A percentile compares a stretch with the other conserved stretches of the same genome.
These are phyloP conservation scores for Mormyrops attenuatus DNA, from an alignment of 2,797 vertebrate species.

Conservation along the genomic window DNA sequence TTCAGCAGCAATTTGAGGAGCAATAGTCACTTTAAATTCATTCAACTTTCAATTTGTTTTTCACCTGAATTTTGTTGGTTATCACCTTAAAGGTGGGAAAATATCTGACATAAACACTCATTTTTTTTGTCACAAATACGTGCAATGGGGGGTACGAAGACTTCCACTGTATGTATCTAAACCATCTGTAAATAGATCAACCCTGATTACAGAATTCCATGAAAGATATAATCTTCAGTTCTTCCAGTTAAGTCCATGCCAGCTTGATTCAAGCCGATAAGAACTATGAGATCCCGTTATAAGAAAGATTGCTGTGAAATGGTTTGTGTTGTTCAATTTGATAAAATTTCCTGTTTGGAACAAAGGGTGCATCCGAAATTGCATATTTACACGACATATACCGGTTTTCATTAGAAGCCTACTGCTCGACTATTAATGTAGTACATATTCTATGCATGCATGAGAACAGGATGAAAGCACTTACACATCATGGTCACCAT, in stretches of 20 bases:
- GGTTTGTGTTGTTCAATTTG: no score
- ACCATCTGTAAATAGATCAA: not conserved
- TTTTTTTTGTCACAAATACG: not conserved
- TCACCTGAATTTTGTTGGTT: not conserved
- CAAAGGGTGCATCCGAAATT: not conserved
- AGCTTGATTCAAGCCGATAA: not conserved
- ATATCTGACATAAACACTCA: not conserved
- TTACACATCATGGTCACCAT: not conserved
- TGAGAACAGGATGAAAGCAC: no score
- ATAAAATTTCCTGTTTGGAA: not conserved
- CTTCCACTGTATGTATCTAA: not conserved
- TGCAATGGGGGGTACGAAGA: not conserved
- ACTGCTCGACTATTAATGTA: no score
- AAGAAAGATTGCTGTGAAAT: not conserved
- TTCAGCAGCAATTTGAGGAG: no score
- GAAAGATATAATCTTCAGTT: not conserved
- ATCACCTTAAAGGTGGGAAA: no score
- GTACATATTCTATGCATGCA: no score
- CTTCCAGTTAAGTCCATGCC: no score
- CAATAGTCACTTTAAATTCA: no score
- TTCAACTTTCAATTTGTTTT: not conserved
- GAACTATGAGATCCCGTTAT: not conserved
- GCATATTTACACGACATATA: no score
- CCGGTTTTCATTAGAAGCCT: no score
- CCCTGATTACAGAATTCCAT: not conserved